phyloP scores from a whole-genome alignment of 1,140 invertebrate species.

The Alviniconcha marisindica region DNA sequence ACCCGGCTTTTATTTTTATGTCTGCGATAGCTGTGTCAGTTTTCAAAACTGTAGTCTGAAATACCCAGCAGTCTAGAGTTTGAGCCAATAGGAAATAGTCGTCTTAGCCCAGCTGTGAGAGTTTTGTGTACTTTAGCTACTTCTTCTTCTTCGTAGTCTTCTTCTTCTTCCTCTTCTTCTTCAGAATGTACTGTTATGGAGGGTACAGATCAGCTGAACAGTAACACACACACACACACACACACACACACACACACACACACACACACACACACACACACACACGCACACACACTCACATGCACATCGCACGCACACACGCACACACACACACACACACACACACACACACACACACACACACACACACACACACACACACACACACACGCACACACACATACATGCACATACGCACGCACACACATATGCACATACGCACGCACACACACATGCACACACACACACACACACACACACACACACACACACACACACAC shows the following conservation, averaged over 20 bases:
- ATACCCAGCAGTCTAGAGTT: not conserved
- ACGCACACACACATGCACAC: slow-evolving; percentile 6
- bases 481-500: slow-evolving; percentile 4
- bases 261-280: not conserved
- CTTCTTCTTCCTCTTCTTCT: no score
- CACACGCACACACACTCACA: not conserved
- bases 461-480: not conserved
- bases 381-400: slow-evolving; percentile 10
- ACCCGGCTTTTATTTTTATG: no score
- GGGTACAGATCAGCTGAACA: not conserved
- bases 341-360: not conserved
- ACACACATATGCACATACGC: not conserved
- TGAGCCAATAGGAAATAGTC: no score
- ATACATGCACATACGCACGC: slow-evolving; percentile 10
- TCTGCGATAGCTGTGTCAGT: no score
- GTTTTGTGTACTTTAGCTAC: no score
- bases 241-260: not conserved
- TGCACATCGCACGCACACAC: not conserved
- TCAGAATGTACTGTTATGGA: no score
- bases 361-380: slow-evolving; percentile 5
- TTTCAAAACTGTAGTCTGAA: not conserved
- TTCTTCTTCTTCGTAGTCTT: no score
- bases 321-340: not conserved
- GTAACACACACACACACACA: not conserved
- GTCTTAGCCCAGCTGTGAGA: no score